phyloP scores from a whole-genome alignment of 1,140 invertebrate species.

The Metaphire vulgaris region DNA sequence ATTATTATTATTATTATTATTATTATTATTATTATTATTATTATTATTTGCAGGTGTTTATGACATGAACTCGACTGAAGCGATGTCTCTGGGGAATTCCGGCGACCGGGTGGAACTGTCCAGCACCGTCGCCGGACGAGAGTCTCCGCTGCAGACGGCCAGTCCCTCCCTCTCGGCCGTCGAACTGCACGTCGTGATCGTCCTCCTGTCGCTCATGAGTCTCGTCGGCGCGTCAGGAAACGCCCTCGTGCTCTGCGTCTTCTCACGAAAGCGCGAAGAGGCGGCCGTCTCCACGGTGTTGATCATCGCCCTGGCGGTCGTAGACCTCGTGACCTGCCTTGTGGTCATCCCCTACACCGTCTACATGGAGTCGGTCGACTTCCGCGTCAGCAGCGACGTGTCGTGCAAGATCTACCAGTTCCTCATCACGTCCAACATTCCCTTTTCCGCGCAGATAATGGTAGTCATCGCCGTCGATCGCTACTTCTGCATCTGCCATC shows the following conservation, averaged over 20 bases:
- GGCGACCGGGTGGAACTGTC: no score
- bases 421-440: constrained; percentile 28
- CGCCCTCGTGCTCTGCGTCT: constrained; percentile 47
- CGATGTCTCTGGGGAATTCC: no score
- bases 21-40: no score
- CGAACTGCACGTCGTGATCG: constrained; percentile 24
- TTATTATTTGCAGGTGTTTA: no score
- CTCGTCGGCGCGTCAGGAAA: constrained; percentile 46
- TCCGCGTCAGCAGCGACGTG: constrained; percentile 14
- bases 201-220: constrained; percentile 32
- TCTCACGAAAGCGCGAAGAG: constrained; percentile 44
- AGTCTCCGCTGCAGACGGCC: no score
- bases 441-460: constrained; percentile 29
- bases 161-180: no score
- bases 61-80: no score
- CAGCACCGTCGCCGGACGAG: no score
- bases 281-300: constrained; percentile 45
- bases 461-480: constrained; percentile 22
- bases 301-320: constrained; percentile 45
- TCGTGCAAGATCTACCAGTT: no score
- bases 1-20: no score
- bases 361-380: constrained; percentile 30
- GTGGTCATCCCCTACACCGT: constrained; percentile 30
- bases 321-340: constrained; percentile 34
- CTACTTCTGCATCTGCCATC: no score